A percentile compares a stretch with the other conserved stretches of the same genome.
These are phyloP conservation scores for Neostethus bicornis DNA, from an alignment of 2,797 vertebrate species.

Conservation along the genomic window DNA sequence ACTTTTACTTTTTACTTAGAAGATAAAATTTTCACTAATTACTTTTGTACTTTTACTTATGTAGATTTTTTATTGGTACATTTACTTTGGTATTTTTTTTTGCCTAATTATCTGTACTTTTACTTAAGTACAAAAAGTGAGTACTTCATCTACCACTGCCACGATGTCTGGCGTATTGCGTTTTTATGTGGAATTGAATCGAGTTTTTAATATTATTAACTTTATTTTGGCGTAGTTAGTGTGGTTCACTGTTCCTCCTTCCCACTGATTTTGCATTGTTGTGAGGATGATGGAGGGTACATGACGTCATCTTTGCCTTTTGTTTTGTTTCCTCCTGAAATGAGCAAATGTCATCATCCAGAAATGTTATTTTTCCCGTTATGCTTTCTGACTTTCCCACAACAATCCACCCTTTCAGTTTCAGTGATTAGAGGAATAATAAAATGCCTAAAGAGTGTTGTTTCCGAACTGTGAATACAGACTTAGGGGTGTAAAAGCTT, in stretches of 20 bases:
- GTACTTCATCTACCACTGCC: too few relatives aligned
- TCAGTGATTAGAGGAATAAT: conserved; percentile 39
- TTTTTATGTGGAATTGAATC: conserved; percentile 29
- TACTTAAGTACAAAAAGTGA: too few relatives aligned
- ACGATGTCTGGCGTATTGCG: conserved; percentile 32
- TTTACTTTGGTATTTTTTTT: too few relatives aligned
- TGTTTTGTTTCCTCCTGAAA: conserved; percentile 49
- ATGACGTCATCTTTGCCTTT: conserved; percentile 21
- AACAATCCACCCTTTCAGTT: conserved; percentile 27
- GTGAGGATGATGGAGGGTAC: background rate
- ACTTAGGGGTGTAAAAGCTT: conserved; percentile 40
- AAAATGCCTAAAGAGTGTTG: conserved; percentile 30
- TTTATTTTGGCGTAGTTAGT: conserved; percentile 33
- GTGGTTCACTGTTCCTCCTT: background rate
- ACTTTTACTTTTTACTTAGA: too few relatives aligned
- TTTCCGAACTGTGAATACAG: conserved; percentile 34
- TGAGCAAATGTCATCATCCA: conserved; percentile 56
- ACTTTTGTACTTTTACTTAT: too few relatives aligned
- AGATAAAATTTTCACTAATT: too few relatives aligned
- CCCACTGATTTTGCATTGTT: conserved; percentile 6
- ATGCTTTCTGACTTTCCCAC: conserved; percentile 28
- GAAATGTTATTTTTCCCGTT: conserved; percentile 16
- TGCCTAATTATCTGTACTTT: too few relatives aligned
- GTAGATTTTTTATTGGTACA: too few relatives aligned
- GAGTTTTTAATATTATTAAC: conserved; percentile 38